Evolutionary conservation across 2,113 vertebrate genomes (phyloP).

Genomic region (Otolemur garnettii): DNA sequence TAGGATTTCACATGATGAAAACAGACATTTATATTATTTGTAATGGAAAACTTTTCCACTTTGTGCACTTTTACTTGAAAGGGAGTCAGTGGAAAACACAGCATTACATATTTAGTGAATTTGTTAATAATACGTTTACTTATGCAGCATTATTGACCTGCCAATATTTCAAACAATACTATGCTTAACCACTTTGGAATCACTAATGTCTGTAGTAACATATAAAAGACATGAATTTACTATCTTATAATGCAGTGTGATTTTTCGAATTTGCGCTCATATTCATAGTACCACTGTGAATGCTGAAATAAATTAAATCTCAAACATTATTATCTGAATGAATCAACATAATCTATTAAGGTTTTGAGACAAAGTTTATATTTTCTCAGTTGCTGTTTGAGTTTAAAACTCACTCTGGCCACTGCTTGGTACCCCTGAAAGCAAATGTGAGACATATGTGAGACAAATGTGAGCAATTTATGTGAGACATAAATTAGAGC

Average conservation of each 20-base stretch:
- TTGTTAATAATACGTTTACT: conserved; percentile 43
- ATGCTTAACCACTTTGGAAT: background rate
- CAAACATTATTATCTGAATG: conserved; percentile 40
- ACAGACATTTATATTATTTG: conserved; percentile 19
- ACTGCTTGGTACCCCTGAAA: background rate
- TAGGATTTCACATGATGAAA: background rate
- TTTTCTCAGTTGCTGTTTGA: conserved; percentile 46
- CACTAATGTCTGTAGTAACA: background rate
- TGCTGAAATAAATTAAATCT: conserved; percentile 50
- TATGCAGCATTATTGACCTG: background rate
- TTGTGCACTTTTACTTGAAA: conserved; percentile 1
- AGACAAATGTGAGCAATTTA: too few relatives aligned
- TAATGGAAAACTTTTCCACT: background rate
- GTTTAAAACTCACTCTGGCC: conserved; percentile 1
- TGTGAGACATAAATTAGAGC: background rate
- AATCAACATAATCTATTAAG: background rate
- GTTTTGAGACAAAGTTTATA: conserved; percentile 24
- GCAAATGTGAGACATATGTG: background rate
- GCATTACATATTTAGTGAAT: background rate
- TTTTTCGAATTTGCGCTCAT: conserved; percentile 34
- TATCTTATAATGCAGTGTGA: background rate
- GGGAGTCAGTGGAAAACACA: conserved; percentile 2
- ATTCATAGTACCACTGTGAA: background rate
- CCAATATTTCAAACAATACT: conserved; percentile 41
- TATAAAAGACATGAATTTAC: background rate